Base-by-base conservation (phyloP, 2,888 invertebrate genomes). In the Mesochorus sp. region DNA sequence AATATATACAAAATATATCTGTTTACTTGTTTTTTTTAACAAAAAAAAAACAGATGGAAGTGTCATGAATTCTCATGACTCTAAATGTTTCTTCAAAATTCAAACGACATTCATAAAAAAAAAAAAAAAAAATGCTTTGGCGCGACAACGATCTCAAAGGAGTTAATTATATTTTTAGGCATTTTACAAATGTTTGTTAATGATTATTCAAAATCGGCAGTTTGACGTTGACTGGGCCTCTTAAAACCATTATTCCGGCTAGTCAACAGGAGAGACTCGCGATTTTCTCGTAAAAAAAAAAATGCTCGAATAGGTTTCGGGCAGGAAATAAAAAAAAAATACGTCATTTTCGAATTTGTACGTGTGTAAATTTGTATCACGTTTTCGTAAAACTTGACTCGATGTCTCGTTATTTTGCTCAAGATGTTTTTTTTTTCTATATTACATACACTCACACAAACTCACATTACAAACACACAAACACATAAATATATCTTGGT, bases 171-270 rank as follows among this genome's bases (percentile, higher is more conserved):
- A n/a, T n/a, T n/a, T n/a, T n/a, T n/a, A n/a, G n/a, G n/a, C n/a
- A n/a, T n/a, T n/a, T n/a, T n/a, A n/a, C n/a, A n/a, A n/a, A n/a
- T n/a, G n/a, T n/a, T n/a, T n/a, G n/a, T n/a, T n/a, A n/a, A n/a
- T n/a, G n/a, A n/a, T n/a, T n/a, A n/a, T n/a, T n/a, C n/a, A n/a
- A n/a, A n/a, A n/a, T n/a, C n/a, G n/a, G n/a, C n/a, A n/a, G n/a
- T n/a, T n/a, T n/a, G n/a, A n/a, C n/a, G n/a, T n/a, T n/a, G n/a
- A n/a, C n/a, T n/a, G n/a, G n/a, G n/a, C n/a, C n/a, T n/a, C n/a
- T n/a, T n/a, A n/a, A n/a, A n/a, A n/a, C n/a, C n/a, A n/a, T 70
- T 80, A 83, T 83, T 85, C 85, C 81, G 86, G 81, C 88, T 89
- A 89, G 88, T 88, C 87, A 89, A 84, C 85, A 14, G 87, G 86